Evolutionary conservation across 2,113 vertebrate genomes (phyloP).

Genomic region (Oreotrochilus melanogaster): DNA sequence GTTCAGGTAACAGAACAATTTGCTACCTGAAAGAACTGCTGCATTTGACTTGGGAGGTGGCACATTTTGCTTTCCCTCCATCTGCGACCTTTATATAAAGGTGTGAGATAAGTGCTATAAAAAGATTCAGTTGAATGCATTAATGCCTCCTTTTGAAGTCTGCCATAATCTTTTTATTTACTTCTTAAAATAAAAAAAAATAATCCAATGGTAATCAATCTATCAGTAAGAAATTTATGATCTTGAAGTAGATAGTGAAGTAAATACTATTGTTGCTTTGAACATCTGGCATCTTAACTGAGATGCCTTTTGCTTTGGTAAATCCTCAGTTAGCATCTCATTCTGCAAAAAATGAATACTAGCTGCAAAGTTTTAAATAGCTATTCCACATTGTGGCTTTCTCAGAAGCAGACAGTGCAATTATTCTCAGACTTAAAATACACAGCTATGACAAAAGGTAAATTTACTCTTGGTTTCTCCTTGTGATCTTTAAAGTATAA

Average conservation of each 20-base stretch:
- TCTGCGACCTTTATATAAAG: slow-evolving; percentile 22
- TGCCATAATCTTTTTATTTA: slow-evolving; percentile 36
- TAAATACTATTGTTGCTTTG: slow-evolving; percentile 25
- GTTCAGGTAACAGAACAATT: slow-evolving; percentile 14
- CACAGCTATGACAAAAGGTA: neutral
- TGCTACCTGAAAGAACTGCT: neutral
- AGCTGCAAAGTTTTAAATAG: slow-evolving; percentile 35
- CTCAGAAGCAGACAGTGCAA: neutral
- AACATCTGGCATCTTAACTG: slow-evolving; percentile 35
- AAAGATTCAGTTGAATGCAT: slow-evolving; percentile 33
- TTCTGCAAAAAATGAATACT: neutral
- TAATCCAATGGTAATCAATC: neutral
- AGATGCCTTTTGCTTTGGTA: slow-evolving; percentile 1
- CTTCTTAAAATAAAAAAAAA: neutral
- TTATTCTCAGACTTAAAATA: neutral
- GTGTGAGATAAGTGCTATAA: slow-evolving; percentile 16
- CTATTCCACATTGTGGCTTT: slow-evolving; percentile 8
- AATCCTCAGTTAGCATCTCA: neutral
- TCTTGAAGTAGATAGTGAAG: slow-evolving; percentile 12
- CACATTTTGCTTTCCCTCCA: slow-evolving; percentile 9
- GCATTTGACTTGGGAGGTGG: neutral
- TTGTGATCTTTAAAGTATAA: neutral
- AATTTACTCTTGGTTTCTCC: neutral
- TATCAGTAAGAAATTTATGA: slow-evolving; percentile 25
- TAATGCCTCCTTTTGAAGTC: neutral